Evolutionary conservation across 1,140 invertebrate species (phyloP), one percentile per base, ranked within the genome.

Genomic region (Potamilus streckersoni): DNA sequence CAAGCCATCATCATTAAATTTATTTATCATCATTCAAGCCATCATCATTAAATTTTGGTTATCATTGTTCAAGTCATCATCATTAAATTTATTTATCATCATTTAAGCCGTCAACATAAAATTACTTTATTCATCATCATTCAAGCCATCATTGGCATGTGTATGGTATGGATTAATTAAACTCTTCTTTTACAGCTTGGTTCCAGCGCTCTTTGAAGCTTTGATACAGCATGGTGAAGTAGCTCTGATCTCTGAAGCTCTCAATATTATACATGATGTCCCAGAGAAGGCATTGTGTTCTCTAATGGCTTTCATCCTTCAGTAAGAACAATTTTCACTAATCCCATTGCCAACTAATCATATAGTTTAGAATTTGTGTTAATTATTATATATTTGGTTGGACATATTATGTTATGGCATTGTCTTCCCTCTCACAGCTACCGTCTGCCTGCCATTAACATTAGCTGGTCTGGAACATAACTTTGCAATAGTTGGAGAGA

Each of bases 271-370:
- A 16, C 49, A 58, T 12, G 68, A 77, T 27, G 62, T 77, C 62
- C 75, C 75, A 58, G 75, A 77, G 64, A 72, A 56, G 55, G 72
- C 70, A 61, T 15, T 77, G 3, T 72, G 69, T 66, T n/a, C 57
- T 19, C 59, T 71, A 0, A 20, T 72, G 27, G 38, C 69, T 16
- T 77, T 77, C 70, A 72, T 72, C 31, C 64, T 77, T 16, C 75
- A 77, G 75, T 77, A 72, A 77, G 75, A 72, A 23, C 16, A 58
- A 1, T 20, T 57, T 19, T 20, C 1, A 16, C 17, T 69, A 8
- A 69, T 69, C 11, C 20, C n/a, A 59, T 20, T 69, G n/a, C 19
- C 14, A 56, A 14, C 20, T 19, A 61, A 2, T 19, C 17, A 2
- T 61, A 61, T 19, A 61, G 4, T 61, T 61, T 61, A 61, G 17